These are phyloP conservation scores for Cryptocheilus praepositus DNA, from an alignment of 2,888 invertebrate species.

Conservation along the genomic window DNA sequence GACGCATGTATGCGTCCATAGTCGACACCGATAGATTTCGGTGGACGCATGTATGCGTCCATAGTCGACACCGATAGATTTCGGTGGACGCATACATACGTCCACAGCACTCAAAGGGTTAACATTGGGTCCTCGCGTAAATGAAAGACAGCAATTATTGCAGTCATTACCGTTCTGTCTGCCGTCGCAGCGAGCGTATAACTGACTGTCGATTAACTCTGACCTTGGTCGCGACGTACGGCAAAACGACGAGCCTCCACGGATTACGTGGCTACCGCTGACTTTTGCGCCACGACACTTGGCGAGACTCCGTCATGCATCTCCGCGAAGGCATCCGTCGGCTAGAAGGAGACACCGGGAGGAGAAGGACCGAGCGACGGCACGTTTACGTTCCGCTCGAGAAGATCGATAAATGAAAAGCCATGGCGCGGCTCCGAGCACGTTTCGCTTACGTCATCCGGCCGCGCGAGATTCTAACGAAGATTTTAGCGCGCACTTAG, in stretches of 20 bases:
- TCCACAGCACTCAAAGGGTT: no score
- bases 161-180: slow-evolving; percentile 40
- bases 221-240: slow-evolving; percentile 56
- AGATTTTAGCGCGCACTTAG: slow-evolving; percentile 42
- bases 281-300: slow-evolving; percentile 1
- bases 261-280: slow-evolving; percentile 12
- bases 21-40: no score
- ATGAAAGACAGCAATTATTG: slow-evolving; percentile 49
- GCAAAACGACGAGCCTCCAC: slow-evolving; percentile 31
- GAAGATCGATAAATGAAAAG: slow-evolving; percentile 22
- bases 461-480: slow-evolving; percentile 16
- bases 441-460: slow-evolving; percentile 25
- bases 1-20: no score
- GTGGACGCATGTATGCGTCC: no score
- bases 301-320: slow-evolving; percentile 4
- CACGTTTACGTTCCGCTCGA: slow-evolving; percentile 3
- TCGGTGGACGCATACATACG: no score
- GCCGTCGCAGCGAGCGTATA: slow-evolving; percentile 27
- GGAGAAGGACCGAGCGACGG: background rate
- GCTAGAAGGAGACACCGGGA: background rate
- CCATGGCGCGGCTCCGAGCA: background rate
- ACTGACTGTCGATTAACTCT: slow-evolving; percentile 61
- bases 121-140: slow-evolving; percentile 36
- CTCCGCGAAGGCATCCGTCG: background rate
- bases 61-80: no score